phyloP scores from a whole-genome alignment of 1,140 invertebrate genomes.

The Asobara japonica region DNA sequence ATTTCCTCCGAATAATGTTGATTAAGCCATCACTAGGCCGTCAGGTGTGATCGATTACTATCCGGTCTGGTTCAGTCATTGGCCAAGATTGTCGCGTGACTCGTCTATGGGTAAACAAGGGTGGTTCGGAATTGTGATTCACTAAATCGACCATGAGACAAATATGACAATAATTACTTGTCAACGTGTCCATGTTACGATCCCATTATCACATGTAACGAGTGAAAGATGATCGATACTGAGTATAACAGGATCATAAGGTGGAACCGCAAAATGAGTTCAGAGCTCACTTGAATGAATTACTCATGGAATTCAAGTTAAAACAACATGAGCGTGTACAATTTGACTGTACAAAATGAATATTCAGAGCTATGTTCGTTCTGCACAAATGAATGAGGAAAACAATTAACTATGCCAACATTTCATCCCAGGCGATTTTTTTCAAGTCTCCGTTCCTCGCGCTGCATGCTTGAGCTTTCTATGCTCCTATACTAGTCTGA shows the following conservation, averaged over 20 bases:
- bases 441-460: no score
- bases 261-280: neutral
- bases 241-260: neutral
- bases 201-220: neutral
- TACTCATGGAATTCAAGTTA: no score
- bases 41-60: conserved; percentile 24
- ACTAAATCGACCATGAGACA: neutral
- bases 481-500: no score
- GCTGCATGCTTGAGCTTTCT: no score
- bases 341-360: no score
- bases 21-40: conserved; percentile 20
- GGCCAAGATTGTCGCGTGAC: neutral
- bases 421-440: no score
- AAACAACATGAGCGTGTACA: no score
- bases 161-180: neutral
- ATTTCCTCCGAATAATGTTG: conserved; percentile 8
- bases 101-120: neutral
- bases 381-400: no score
- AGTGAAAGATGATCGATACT: neutral
- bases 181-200: neutral
- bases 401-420: no score
- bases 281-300: no score
- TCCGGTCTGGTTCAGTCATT: neutral
- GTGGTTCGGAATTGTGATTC: neutral
- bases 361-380: no score